phyloP scores from a whole-genome alignment of 2,888 invertebrate genomes.

The Mamestra brassicae region DNA sequence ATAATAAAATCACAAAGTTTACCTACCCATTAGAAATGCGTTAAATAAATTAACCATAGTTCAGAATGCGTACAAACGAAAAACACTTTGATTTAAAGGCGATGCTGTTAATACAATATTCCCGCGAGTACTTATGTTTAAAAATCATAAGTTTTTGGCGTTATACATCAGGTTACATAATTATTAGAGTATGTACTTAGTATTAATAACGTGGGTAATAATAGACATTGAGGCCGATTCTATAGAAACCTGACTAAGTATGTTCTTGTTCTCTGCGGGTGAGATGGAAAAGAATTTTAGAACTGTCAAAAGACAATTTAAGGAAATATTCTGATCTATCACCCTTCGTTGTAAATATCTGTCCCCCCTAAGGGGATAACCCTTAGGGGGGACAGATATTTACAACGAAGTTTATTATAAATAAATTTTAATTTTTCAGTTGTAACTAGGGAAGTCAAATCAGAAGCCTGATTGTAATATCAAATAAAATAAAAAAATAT shows the following conservation, averaged over 20 bases:
- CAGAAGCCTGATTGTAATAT: no score
- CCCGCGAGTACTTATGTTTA: neutral
- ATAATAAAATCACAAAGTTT: slow-evolving; percentile 43
- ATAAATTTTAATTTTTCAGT: no score
- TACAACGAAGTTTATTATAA: no score
- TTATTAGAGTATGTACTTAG: slow-evolving; percentile 30
- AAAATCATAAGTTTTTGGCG: slow-evolving; percentile 34
- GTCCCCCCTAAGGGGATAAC: no score
- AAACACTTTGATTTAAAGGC: slow-evolving; percentile 26
- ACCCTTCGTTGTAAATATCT: no score
- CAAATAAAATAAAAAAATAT: no score
- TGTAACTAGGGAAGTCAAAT: no score
- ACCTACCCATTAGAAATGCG: slow-evolving; percentile 13
- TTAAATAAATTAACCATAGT: slow-evolving; percentile 31
- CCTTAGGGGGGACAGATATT: no score
- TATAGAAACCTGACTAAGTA: slow-evolving; percentile 17
- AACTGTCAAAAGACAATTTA: neutral
- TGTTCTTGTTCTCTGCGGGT: neutral
- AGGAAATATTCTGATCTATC: no score
- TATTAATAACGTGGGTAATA: slow-evolving; percentile 25
- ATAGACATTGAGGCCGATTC: slow-evolving; percentile 10
- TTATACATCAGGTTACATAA: slow-evolving; percentile 45
- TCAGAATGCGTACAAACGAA: no score
- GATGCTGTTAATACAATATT: slow-evolving; percentile 8
- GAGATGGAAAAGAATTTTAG: neutral